A percentile compares a stretch with the other conserved stretches of the same genome.
phyloP scores from a whole-genome alignment of 2,113 vertebrate species.

The Lathamus discolor region DNA sequence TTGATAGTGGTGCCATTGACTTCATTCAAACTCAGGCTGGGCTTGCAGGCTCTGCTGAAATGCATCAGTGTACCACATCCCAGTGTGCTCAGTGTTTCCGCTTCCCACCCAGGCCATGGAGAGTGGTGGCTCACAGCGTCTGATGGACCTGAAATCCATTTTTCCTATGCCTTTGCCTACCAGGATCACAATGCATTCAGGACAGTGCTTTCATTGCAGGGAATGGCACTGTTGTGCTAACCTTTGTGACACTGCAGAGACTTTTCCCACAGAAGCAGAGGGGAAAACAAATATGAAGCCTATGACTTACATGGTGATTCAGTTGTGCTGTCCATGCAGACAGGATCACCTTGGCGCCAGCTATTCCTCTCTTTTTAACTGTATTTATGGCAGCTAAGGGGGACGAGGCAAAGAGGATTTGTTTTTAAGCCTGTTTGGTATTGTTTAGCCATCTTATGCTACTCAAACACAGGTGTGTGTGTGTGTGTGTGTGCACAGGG shows the following conservation, averaged over 20 bases:
- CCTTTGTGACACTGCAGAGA: neutral
- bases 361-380: neutral
- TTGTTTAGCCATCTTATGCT: constrained; percentile 6
- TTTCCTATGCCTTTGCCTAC: neutral
- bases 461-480: constrained; percentile 34
- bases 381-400: neutral
- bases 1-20: neutral
- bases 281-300: neutral
- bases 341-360: neutral
- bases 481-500: neutral
- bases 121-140: neutral
- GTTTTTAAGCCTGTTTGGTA: neutral
- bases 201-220: fast-evolving
- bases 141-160: neutral
- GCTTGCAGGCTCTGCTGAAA: neutral
- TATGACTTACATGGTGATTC: neutral
- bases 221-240: neutral
- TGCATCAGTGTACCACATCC: neutral
- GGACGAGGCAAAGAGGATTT: neutral
- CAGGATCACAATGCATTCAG: neutral
- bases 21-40: neutral
- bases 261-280: neutral
- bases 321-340: neutral
- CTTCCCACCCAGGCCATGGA: neutral
- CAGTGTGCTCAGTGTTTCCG: neutral